Conservation (phyloP, 1,140 invertebrate genomes). For the Maconellicoccus hirsutus region DNA sequence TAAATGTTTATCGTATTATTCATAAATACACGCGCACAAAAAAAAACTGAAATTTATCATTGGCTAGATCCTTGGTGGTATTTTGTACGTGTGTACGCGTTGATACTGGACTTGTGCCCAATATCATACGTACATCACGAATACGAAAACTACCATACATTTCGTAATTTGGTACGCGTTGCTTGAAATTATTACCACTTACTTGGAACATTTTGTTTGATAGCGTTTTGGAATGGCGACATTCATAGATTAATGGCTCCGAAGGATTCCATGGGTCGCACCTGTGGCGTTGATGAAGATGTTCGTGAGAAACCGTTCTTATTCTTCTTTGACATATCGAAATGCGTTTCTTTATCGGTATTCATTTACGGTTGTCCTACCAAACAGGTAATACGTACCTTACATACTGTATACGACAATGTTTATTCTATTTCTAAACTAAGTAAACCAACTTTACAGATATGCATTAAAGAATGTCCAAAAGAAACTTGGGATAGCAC, state of each 20-base stretch:
- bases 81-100: too few species aligned
- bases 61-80: too few species aligned
- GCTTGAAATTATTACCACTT: too few species aligned
- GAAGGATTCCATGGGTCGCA: background rate
- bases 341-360: background rate
- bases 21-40: too few species aligned
- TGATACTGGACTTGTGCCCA: too few species aligned
- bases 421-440: too few species aligned
- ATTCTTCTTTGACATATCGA: background rate
- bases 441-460: background rate
- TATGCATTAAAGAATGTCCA: background rate
- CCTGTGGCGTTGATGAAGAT: background rate
- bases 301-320: background rate
- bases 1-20: background rate
- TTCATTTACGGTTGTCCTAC: slow-evolving; percentile 11
- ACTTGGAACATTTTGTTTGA: too few species aligned
- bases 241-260: background rate
- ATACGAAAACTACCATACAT: too few species aligned
- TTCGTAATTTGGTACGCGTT: too few species aligned
- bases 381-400: slow-evolving; percentile 3
- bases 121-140: too few species aligned
- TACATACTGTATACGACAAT: too few species aligned
- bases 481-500: background rate
- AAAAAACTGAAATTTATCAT: too few species aligned
- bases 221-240: background rate